Evolutionary conservation across 2,888 invertebrate species (phyloP).

Genomic region (Macaria notata): DNA sequence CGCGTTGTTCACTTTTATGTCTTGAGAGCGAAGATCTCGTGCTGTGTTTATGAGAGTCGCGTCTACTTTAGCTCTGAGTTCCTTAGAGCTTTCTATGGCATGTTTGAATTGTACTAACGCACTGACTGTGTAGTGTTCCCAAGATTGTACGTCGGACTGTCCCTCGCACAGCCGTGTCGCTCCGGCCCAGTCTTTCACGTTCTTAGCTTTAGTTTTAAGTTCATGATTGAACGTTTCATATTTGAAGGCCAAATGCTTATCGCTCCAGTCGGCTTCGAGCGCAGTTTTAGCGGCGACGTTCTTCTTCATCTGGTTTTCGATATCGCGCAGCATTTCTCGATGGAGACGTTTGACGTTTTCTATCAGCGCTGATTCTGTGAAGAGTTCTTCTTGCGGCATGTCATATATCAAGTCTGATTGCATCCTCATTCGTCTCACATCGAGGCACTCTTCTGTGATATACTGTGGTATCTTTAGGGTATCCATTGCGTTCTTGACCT

Average conservation of each 20-base stretch:
- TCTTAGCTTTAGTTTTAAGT: constrained; percentile 86
- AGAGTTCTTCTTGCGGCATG: constrained; percentile 87
- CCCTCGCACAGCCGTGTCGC: constrained; percentile 90
- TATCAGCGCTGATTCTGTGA: constrained; percentile 87
- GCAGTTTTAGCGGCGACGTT: constrained; percentile 89
- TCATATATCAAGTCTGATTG: constrained; percentile 89
- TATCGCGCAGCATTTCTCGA: constrained; percentile 84
- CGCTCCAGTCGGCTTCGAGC: constrained; percentile 94
- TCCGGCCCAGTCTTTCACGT: constrained; percentile 90
- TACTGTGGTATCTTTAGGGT: constrained; percentile 61
- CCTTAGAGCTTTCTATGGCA: constrained; percentile 87
- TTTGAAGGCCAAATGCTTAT: constrained; percentile 90
- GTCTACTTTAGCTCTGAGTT: constrained; percentile 87
- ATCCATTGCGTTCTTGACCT: constrained; percentile 71
- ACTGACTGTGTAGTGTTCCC: constrained; percentile 91
- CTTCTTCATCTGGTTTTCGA: constrained; percentile 86
- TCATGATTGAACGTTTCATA: constrained; percentile 88
- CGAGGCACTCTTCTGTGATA: constrained; percentile 86
- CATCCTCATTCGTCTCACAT: constrained; percentile 84
- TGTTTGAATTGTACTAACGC: constrained; percentile 88
- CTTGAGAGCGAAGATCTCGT: constrained; percentile 90
- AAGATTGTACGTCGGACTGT: constrained; percentile 91
- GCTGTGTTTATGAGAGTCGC: constrained; percentile 88
- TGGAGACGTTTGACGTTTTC: constrained; percentile 86
- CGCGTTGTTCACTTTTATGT: constrained; percentile 89